Base-by-base conservation (phyloP, 2,113 vertebrate species). In the Nicator chloris region DNA sequence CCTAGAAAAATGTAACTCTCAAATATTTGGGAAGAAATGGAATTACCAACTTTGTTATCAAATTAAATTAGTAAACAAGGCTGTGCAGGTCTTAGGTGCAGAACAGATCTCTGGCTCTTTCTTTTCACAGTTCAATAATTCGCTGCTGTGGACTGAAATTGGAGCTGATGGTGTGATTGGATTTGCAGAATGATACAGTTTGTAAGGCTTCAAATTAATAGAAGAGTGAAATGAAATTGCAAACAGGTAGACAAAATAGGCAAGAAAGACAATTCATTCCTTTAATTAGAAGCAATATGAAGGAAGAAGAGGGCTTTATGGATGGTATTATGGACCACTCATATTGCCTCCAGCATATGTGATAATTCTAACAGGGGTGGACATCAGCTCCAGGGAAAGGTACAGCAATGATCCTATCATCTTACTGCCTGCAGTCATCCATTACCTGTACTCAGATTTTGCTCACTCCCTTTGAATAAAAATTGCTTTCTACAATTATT, bases 1-100 rank as follows among this genome's bases (percentile, higher is more conserved):
- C 77, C 82, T 81, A 83, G 95, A 23, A 95, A 89, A 96, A 93
- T 90, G 88, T 27, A 93, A 20, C 50, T 35, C 94, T 97, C 86
- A 97, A 93, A 91, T 97, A 95, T 96, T 95, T 95, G 96, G 73
- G 91, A 92, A 95, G 75, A 84, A 95, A 92, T 81, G 23, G 76
- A 96, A 96, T 96, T 94, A 94, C 70, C n/a, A 30, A 49, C 57
- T 95, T 94, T 88, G 90, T 92, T 63, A 88, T 73, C 86, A 77
- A 83, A n/a, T 96, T 84, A 70, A 84, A 93, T 70, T 93, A 93
- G 88, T 95, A 96, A 96, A 95, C 80, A 95, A 90, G 40, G 27
- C 64, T 88, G n/a, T 54, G 64, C 42, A 23, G 45, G n/a, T 53
- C 31, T 89, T 68, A 61, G 54, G 19, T 76, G 24, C n/a, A 93